Evolutionary conservation across 2,888 invertebrate species (phyloP), one percentile per base, ranked within the genome.

Genomic region (Oxyteleia sp.): DNA sequence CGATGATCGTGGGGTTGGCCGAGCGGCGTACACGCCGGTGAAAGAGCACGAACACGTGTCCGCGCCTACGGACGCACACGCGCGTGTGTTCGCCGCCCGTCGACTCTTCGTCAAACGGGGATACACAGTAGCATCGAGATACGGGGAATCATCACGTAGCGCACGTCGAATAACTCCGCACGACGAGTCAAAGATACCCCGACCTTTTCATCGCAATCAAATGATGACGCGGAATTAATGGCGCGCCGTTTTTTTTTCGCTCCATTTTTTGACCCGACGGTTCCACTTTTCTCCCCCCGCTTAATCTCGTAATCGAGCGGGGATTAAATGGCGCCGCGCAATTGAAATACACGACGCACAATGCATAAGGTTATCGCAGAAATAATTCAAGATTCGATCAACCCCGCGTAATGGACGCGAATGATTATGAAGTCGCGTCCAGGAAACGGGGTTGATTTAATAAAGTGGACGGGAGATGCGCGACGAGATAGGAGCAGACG

Each of bases 321-420:
- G 4, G 13, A 20, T 78, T 32, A 64, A 80, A 80, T 75, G 82
- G 82, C 86, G 84, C 87, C 86, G 85, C 85, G 82, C 83, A 85
- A 74, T 69, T 76, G 85, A 83, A 86, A 87, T 38, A n/a, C 2
- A 51, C 8, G 51, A 4, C 8, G 47, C 16, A 41, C 4, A 41
- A 32, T 32, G 32, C 10, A 5, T 4, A 18, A 16, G 55, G 15
- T 55, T 38, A 55, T 55, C 55, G 20, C 11, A 13, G 51, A 23
- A 29, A 51, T 51, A 51, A 51, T 29, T 29, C 29, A 51, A 51
- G 51, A 51, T 51, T 7, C 23, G 23, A 49, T 49, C 49, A 43
- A n/a, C 43, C 43, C 43, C 43, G 13, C 29, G n/a, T 51, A 41
- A 11, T 18, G 20, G 38, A 8, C 5, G 8, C 10, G 32, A 8